These are phyloP conservation scores for Drosophila sordidula DNA, from an alignment of 2,888 invertebrate species.

Conservation along the genomic window DNA sequence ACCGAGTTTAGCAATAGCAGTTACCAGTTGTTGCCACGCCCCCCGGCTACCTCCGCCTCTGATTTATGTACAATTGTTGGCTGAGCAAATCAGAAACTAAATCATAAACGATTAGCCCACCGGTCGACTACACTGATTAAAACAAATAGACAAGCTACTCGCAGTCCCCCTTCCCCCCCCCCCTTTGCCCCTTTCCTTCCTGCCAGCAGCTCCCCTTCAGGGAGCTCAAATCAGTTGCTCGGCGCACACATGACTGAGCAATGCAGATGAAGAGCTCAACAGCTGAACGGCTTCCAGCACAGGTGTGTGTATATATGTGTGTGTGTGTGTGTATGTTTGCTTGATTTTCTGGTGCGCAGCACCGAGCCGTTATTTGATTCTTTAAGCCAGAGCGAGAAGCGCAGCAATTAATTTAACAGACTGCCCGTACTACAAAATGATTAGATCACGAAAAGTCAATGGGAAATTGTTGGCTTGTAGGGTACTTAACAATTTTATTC, in stretches of 20 bases:
- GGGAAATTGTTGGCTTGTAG: slow-evolving; percentile 9
- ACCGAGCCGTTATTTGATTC: slow-evolving; percentile 35
- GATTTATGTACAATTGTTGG: slow-evolving; percentile 59
- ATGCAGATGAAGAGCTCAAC: slow-evolving; percentile 60
- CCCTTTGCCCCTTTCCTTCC: neutral
- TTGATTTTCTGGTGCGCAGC: slow-evolving; percentile 2
- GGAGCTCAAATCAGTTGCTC: slow-evolving; percentile 72
- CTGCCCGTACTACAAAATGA: slow-evolving; percentile 37
- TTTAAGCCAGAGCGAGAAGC: slow-evolving; percentile 23
- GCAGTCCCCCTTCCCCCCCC: neutral
- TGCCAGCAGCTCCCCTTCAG: slow-evolving; percentile 11
- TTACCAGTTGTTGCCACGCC: neutral
- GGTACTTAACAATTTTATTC: no score
- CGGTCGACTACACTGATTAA: slow-evolving; percentile 73
- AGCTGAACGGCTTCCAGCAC: slow-evolving; percentile 34
- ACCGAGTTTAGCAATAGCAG: slow-evolving; percentile 22
- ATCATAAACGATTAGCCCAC: slow-evolving; percentile 75
- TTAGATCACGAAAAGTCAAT: slow-evolving; percentile 50
- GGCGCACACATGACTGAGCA: slow-evolving; percentile 73
- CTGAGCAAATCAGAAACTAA: slow-evolving; percentile 76
- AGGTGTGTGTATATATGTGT: neutral
- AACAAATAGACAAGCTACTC: slow-evolving; percentile 58
- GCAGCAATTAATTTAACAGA: slow-evolving; percentile 40
- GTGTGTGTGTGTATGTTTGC: neutral
- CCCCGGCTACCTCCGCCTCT: slow-evolving; percentile 1